Conservation (phyloP, 2,113 vertebrate species). For the Formicarius rufipectus region DNA sequence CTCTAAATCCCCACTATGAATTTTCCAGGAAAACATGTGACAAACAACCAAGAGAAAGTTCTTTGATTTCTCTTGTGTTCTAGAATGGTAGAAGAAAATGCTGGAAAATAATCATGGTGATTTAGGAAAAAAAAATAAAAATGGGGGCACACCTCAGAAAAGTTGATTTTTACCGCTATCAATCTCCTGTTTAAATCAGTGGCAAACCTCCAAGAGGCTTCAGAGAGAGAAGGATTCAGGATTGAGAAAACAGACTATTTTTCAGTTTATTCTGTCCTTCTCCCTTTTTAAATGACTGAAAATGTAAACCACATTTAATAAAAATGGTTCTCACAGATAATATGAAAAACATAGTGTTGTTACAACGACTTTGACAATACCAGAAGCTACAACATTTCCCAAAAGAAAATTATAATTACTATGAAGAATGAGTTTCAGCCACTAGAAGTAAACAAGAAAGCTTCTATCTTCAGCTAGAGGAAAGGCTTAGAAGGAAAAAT, state of each 20-base stretch:
- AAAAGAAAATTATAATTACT: background rate
- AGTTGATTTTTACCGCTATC: background rate
- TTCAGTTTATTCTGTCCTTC: background rate
- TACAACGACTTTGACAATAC: background rate
- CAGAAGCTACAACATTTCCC: background rate
- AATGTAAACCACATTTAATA: background rate
- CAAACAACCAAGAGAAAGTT: conserved; percentile 4
- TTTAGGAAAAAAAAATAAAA: background rate
- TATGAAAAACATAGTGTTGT: background rate
- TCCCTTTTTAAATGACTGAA: background rate
- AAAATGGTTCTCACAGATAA: background rate
- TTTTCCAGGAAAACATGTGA: conserved; percentile 44
- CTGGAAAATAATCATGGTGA: background rate
- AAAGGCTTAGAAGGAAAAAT: background rate
- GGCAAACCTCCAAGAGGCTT: background rate
- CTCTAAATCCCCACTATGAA: conserved; percentile 4
- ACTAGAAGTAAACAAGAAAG: background rate
- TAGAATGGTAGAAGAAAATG: background rate
- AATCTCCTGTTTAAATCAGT: background rate
- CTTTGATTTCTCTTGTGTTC: conserved; percentile 19
- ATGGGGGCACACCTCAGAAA: background rate
- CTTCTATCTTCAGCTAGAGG: background rate
- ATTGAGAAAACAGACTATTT: background rate
- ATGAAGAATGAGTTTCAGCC: background rate
- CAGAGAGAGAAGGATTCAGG: background rate